Evolutionary conservation across 2,888 invertebrate species (phyloP).

Genomic region (Agrenia bidenticulata): DNA sequence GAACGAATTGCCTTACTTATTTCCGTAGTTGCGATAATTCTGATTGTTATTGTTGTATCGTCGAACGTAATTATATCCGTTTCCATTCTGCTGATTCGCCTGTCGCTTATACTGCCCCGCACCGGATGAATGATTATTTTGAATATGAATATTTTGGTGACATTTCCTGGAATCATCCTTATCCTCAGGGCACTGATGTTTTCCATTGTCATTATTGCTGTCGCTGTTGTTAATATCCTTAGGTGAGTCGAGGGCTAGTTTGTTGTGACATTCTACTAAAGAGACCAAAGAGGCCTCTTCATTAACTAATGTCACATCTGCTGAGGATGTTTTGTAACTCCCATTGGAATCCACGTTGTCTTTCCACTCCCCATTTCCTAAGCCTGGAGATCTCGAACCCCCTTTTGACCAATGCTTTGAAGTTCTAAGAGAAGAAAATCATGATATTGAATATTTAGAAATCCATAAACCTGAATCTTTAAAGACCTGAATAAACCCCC

Average conservation of each 20-base stretch:
- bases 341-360: neutral
- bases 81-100: neutral
- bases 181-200: neutral
- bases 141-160: too few species aligned
- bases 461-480: too few species aligned
- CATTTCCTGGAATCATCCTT: too few species aligned
- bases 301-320: too few species aligned
- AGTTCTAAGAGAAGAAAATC: too few species aligned
- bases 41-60: constrained; percentile 27
- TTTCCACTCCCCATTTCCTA: constrained; percentile 5
- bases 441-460: too few species aligned
- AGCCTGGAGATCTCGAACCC: constrained; percentile 10
- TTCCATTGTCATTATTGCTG: neutral
- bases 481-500: neutral
- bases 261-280: constrained; percentile 8
- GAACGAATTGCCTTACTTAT: constrained; percentile 31
- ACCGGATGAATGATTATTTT: too few species aligned
- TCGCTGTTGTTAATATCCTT: neutral
- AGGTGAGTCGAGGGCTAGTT: neutral
- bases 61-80: constrained; percentile 20
- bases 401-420: constrained; percentile 1
- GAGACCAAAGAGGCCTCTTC: constrained; percentile 2
- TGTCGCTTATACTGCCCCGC: too few species aligned
- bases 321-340: neutral
- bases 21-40: constrained; percentile 28